Percentiles rank a stretch among this genome's conserved stretches.
These are phyloP conservation scores for Iphiclides podalirius DNA, from an alignment of 2,888 invertebrate genomes.

Conservation along the genomic window DNA sequence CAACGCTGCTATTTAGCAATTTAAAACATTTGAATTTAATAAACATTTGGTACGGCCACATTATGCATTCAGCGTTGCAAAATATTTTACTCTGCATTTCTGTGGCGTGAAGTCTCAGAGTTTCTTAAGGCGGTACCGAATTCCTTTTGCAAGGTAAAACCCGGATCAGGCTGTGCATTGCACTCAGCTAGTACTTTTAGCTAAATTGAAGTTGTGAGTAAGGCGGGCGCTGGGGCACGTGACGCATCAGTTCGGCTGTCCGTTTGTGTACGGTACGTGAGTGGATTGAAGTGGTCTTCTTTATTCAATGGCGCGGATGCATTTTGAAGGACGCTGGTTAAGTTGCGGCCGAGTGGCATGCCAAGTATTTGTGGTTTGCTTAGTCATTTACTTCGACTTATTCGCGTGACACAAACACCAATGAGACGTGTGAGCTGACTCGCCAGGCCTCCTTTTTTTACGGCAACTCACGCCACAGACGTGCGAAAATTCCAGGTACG, in stretches of 20 bases:
- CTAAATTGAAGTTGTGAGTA: constrained; percentile 72
- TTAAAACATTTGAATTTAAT: constrained; percentile 28
- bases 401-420: constrained; percentile 17
- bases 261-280: constrained; percentile 62
- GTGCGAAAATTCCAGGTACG: not conserved
- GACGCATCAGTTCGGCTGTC: constrained; percentile 60
- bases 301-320: constrained; percentile 47
- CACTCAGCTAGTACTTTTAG: constrained; percentile 71
- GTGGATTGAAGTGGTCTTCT: constrained; percentile 48
- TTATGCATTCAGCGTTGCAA: constrained; percentile 29
- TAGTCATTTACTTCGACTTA: constrained; percentile 35
- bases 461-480: not conserved
- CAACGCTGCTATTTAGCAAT: constrained; percentile 23
- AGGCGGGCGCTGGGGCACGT: constrained; percentile 57
- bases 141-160: constrained; percentile 45
- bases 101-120: constrained; percentile 37
- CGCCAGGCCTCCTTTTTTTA: constrained; percentile 1
- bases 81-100: constrained; percentile 39
- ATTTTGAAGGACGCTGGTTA: constrained; percentile 45
- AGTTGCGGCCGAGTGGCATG: constrained; percentile 43
- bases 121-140: constrained; percentile 39
- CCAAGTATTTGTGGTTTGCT: constrained; percentile 44
- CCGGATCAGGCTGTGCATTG: constrained; percentile 55
- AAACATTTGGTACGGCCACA: constrained; percentile 27
- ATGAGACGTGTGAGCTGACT: not conserved